Conservation (phyloP, 2,797 vertebrate species). For the Anabas testudineus region DNA sequence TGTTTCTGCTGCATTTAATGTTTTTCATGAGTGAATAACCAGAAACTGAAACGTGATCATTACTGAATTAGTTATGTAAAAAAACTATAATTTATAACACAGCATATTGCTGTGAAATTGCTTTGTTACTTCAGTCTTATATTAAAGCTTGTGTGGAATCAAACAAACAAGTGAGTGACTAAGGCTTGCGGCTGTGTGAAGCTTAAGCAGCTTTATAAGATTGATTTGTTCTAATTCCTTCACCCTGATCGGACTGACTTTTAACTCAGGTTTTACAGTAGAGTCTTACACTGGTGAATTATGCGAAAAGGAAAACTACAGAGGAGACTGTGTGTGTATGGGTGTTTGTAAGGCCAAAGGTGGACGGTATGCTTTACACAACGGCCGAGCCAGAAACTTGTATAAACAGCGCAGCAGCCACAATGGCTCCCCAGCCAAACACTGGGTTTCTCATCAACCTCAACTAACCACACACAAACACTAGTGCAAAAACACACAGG, state of each 20-base stretch:
- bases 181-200: conserved; percentile 41
- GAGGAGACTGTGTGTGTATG: conserved; percentile 26
- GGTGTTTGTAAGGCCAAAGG: conserved; percentile 39
- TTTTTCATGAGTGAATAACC: too few relatives aligned
- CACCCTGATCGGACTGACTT: conserved; percentile 43
- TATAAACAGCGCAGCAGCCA: conserved; percentile 65
- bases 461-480: conserved; percentile 58
- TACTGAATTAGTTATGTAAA: conserved; percentile 42
- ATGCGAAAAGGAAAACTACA: conserved; percentile 48
- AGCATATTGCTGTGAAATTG: conserved; percentile 39
- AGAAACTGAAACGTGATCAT: conserved; percentile 28
- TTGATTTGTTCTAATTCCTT: conserved; percentile 66
- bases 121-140: conserved; percentile 28
- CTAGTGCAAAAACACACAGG: conserved; percentile 42
- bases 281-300: conserved; percentile 41
- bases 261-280: conserved; percentile 44
- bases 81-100: too few relatives aligned
- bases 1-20: neutral
- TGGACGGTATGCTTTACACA: conserved; percentile 47
- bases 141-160: conserved; percentile 39
- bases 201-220: conserved; percentile 58
- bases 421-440: conserved; percentile 64
- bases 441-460: conserved; percentile 72
- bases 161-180: conserved; percentile 53
- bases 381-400: conserved; percentile 56